phyloP scores from a whole-genome alignment of 2,797 vertebrate genomes.

The Clangula hyemalis region DNA sequence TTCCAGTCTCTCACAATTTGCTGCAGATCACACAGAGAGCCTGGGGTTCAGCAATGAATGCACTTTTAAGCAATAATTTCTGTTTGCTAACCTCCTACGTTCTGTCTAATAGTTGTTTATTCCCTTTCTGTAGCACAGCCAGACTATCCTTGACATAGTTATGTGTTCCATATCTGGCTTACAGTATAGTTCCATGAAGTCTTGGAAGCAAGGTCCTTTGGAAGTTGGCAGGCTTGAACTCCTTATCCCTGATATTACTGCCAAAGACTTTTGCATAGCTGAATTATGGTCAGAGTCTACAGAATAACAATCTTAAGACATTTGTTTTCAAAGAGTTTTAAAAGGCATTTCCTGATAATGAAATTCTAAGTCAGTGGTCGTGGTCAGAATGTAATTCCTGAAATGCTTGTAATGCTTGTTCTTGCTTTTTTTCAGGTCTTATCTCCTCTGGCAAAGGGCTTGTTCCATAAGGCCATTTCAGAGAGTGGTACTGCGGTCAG shows the following conservation, averaged over 20 bases:
- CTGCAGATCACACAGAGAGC: background rate
- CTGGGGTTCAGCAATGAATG: background rate
- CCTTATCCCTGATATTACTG: background rate
- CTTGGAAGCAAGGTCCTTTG: background rate
- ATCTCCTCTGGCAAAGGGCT: slow-evolving; percentile 81
- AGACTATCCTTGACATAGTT: background rate
- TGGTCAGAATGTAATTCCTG: background rate
- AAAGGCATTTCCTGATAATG: background rate
- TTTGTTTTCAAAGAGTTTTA: background rate
- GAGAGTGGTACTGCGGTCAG: slow-evolving; percentile 82
- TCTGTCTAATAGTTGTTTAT: background rate
- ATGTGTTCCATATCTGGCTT: accelerated
- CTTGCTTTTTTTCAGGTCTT: slow-evolving; percentile 76
- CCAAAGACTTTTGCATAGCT: background rate
- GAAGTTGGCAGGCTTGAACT: background rate
- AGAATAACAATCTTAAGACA: background rate
- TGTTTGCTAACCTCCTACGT: background rate
- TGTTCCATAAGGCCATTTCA: slow-evolving; percentile 89
- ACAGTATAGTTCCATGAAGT: background rate
- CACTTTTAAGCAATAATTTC: background rate
- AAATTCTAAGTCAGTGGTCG: background rate
- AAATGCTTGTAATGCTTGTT: background rate
- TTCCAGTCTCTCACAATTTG: background rate
- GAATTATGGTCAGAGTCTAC: background rate
- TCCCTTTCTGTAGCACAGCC: background rate